These are phyloP conservation scores for Hirundo rustica DNA, from an alignment of 2,797 vertebrate species.

Conservation along the genomic window DNA sequence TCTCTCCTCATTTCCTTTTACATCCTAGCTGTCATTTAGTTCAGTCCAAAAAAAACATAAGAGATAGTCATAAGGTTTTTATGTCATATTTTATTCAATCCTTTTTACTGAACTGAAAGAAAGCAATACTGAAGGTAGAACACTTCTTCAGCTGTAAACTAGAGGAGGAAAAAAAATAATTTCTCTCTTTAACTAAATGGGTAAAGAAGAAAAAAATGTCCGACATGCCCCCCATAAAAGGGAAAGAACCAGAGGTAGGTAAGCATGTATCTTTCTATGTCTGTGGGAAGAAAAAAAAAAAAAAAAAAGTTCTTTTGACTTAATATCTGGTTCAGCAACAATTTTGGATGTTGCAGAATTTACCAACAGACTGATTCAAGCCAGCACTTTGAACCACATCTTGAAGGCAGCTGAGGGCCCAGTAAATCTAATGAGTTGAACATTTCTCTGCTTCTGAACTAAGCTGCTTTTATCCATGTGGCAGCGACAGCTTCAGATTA, in stretches of 20 bases:
- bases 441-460: neutral
- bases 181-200: neutral
- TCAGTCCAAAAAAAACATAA: neutral
- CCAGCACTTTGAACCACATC: neutral
- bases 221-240: neutral
- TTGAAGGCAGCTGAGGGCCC: neutral
- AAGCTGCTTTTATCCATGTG: neutral
- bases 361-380: neutral
- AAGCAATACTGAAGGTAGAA: neutral
- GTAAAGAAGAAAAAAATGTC: neutral
- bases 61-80: neutral
- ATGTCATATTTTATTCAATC: conserved; percentile 34
- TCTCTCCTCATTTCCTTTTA: neutral
- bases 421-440: neutral
- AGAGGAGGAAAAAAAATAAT: neutral
- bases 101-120: conserved; percentile 15
- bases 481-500: neutral
- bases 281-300: neutral
- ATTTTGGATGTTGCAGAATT: neutral
- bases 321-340: neutral
- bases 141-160: conserved; percentile 40
- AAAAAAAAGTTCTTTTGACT: neutral
- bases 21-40: neutral
- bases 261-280: neutral
- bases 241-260: neutral